A percentile compares a stretch with the other conserved stretches of the same genome.
These are phyloP conservation scores for Tridacna crocea DNA, from an alignment of 2,888 invertebrate genomes.

Conservation along the genomic window DNA sequence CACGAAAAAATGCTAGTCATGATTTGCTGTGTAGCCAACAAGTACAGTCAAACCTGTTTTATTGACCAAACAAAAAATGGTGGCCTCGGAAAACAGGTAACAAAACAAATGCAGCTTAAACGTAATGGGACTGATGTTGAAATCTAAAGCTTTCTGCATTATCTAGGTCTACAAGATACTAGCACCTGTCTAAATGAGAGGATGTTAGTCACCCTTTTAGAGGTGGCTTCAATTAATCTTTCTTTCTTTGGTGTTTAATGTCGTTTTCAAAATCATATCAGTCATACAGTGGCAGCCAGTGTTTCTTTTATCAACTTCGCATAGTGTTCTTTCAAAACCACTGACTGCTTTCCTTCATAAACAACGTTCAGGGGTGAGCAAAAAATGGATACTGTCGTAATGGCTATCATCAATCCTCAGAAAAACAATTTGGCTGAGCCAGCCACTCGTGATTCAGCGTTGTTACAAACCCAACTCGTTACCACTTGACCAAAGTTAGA, in stretches of 20 bases:
- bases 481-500: neutral
- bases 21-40: too few species aligned
- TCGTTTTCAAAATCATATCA: neutral
- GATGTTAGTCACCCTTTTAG: too few species aligned
- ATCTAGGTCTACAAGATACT: too few species aligned
- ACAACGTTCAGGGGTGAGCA: neutral
- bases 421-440: neutral
- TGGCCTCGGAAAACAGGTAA: too few species aligned
- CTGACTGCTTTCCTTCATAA: neutral
- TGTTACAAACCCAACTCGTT: neutral
- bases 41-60: too few species aligned
- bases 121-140: too few species aligned
- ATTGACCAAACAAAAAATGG: too few species aligned
- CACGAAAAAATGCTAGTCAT: too few species aligned
- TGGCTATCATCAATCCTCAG: neutral
- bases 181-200: too few species aligned
- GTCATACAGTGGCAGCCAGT: neutral
- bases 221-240: too few species aligned
- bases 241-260: neutral
- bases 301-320: neutral
- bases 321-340: neutral
- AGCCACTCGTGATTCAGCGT: neutral
- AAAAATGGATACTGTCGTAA: neutral
- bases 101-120: too few species aligned
- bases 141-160: too few species aligned